phyloP scores from a whole-genome alignment of 2,888 invertebrate genomes.

The Pinctada fucata region DNA sequence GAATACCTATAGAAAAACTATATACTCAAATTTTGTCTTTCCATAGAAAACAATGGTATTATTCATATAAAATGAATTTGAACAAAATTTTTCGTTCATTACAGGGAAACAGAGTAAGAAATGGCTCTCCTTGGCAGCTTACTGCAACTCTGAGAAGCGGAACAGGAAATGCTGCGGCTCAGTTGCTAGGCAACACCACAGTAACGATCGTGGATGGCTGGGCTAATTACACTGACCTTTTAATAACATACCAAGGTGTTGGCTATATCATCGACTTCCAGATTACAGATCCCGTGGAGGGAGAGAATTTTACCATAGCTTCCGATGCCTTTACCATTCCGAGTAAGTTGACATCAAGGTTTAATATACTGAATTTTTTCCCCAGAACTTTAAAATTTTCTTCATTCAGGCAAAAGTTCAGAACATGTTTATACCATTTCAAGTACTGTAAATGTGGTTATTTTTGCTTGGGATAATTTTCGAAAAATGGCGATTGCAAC shows the following conservation, averaged over 20 bases:
- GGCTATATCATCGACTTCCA: slow-evolving; percentile 63
- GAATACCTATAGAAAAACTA: no score
- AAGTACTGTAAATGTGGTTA: no score
- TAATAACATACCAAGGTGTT: slow-evolving; percentile 62
- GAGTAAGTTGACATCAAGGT: not conserved
- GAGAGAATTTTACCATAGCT: slow-evolving; percentile 54
- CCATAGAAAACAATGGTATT: no score
- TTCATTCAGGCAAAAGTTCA: no score
- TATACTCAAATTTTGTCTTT: no score
- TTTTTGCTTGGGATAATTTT: no score
- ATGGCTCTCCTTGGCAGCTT: slow-evolving; percentile 65
- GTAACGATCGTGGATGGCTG: slow-evolving; percentile 63
- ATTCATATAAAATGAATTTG: no score
- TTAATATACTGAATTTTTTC: no score
- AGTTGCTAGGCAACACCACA: slow-evolving; percentile 57
- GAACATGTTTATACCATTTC: no score
- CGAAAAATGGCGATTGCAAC: no score
- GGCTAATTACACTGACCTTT: slow-evolving; percentile 70
- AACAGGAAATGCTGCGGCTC: slow-evolving; percentile 54
- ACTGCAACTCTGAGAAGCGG: slow-evolving; percentile 58
- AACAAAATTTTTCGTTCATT: not conserved
- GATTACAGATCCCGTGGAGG: slow-evolving; percentile 54
- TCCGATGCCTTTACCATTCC: slow-evolving; percentile 48
- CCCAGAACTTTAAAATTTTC: no score
- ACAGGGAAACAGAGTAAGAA: slow-evolving; percentile 24